A percentile compares a stretch with the other conserved stretches of the same genome.
phyloP scores from a whole-genome alignment of 2,113 vertebrate genomes.

The Macroglossus sobrinus region DNA sequence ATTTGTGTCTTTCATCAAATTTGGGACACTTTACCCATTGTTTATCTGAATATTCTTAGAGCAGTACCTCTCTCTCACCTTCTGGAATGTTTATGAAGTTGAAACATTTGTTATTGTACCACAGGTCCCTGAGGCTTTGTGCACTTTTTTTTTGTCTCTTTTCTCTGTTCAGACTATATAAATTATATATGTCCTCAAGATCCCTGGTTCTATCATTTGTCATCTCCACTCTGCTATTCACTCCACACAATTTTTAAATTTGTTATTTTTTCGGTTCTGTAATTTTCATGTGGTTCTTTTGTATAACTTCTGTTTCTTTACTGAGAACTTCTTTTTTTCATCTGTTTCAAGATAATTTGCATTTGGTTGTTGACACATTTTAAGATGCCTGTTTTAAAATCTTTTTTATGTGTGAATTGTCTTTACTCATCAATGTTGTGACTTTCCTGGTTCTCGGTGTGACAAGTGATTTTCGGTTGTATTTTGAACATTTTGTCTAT shows the following conservation, averaged over 20 bases:
- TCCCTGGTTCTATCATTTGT: neutral
- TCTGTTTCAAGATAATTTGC: neutral
- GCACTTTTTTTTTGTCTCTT: neutral
- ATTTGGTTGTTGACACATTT: neutral
- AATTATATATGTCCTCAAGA: neutral
- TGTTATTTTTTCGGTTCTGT: neutral
- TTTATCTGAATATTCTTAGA: neutral
- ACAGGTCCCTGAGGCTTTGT: neutral
- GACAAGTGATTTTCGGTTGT: neutral
- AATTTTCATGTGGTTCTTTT: neutral
- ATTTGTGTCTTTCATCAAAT: neutral
- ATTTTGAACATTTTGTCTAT: neutral
- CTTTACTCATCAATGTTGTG: neutral
- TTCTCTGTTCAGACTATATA: neutral
- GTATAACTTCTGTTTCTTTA: neutral
- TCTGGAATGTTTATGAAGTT: neutral
- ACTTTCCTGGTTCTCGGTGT: neutral
- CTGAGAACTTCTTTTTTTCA: neutral
- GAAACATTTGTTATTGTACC: neutral
- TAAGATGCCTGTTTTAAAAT: slow-evolving; percentile 6
- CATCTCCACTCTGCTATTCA: neutral
- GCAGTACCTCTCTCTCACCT: neutral
- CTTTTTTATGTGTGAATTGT: neutral
- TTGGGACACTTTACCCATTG: neutral
- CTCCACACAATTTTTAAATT: neutral